Base-by-base conservation (phyloP, 2,797 vertebrate genomes). In the Cirrhinus mrigala region DNA sequence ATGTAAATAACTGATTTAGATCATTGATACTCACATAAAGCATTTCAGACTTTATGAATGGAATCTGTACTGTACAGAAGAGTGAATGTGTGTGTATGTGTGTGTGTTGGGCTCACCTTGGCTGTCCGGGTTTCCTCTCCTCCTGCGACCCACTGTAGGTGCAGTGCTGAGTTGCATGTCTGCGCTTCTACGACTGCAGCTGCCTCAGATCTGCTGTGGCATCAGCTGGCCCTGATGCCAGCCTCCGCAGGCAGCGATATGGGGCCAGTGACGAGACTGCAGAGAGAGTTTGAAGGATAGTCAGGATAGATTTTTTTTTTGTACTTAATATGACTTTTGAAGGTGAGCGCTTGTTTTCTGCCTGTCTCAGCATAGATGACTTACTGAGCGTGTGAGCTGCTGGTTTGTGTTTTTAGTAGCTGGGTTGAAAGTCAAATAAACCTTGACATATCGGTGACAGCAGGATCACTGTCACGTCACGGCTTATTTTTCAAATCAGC, bases 91-190 rank as follows among this genome's bases (percentile, higher is more conserved):
- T 22, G 27, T 56, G 20, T n/a, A 15, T 60, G 37, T 52, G 7
- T 75, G 22, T 66, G 20, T 50, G 4, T 60, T 86, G 14, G 3
- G 93, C 94, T 95, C 91, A 96, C 95, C 94, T 18, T 90, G 88
- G 91, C 91, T 93, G 88, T 90, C 87, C 85, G 88, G 90, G 87
- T 87, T 85, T 79, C 89, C 83, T 86, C 86, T 85, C 79, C 84
- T 83, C 80, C 79, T 88, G 82, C 24, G 76, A 79, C 89, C 92
- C 92, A 91, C 91, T 89, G 5, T 91, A 92, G 85, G 91, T 89
- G 78, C 88, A 88, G 81, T 85, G 79, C 52, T 82, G 69, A 90
- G 86, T 82, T 88, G 82, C 87, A 89, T 87, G 64, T 83, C 87
- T 88, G 77, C 74, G 70, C 84, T 82, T 82, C 79, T 83, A 79